Conservation (phyloP, 2,113 vertebrate species). For the Myiagra hebetior region DNA sequence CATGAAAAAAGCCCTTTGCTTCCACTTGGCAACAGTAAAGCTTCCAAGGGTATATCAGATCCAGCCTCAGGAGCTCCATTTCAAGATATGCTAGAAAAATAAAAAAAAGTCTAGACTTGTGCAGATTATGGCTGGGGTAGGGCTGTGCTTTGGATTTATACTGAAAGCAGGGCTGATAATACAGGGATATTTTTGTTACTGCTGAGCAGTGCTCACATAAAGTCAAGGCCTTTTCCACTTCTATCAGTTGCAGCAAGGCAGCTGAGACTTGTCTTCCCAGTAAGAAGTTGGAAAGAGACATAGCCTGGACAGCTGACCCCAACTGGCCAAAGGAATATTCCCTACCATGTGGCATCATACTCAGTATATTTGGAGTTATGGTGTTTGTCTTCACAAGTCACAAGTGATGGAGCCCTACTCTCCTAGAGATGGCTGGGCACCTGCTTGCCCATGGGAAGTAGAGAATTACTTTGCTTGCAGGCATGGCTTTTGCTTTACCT, state of each 20-base stretch:
- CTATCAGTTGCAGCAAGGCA: rapidly evolving
- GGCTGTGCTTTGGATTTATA: neutral
- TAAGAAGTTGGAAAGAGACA: neutral
- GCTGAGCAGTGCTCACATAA: neutral
- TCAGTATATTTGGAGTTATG: neutral
- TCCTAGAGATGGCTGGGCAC: neutral
- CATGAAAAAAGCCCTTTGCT: neutral
- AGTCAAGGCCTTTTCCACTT: neutral
- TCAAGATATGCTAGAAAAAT: neutral
- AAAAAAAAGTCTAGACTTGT: neutral
- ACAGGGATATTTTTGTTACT: neutral
- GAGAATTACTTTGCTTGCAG: neutral
- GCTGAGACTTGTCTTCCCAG: neutral
- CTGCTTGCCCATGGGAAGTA: neutral
- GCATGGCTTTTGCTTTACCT: neutral
- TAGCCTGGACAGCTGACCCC: neutral
- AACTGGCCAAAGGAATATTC: neutral
- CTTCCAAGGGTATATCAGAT: neutral
- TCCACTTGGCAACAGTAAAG: neutral
- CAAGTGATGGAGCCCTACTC: rapidly evolving
- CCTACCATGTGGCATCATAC: neutral
- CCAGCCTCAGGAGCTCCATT: neutral
- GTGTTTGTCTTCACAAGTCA: neutral
- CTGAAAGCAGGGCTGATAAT: neutral
- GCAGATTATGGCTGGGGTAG: neutral